These are phyloP conservation scores for Napeogenes inachia DNA, from an alignment of 2,888 invertebrate species.

Conservation along the genomic window DNA sequence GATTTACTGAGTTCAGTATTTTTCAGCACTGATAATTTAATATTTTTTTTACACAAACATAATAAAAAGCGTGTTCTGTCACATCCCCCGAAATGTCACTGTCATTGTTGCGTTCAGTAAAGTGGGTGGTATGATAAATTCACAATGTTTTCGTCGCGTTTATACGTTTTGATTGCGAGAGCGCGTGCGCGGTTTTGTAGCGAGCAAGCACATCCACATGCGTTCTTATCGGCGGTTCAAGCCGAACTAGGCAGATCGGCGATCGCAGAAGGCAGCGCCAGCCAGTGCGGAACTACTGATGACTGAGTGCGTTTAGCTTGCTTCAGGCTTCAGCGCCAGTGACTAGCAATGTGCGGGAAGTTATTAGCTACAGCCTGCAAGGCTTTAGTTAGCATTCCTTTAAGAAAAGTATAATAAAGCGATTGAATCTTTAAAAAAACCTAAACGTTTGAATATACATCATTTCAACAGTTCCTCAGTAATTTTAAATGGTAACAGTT, in stretches of 20 bases:
- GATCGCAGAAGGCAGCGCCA: conserved; percentile 12
- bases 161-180: conserved; percentile 45
- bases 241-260: conserved; percentile 47
- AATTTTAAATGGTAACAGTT: no score
- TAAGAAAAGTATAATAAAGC: background rate
- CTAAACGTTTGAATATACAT: no score
- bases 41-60: conserved; percentile 35
- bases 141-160: conserved; percentile 37
- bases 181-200: conserved; percentile 60
- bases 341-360: background rate
- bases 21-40: conserved; percentile 34
- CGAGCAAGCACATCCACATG: conserved; percentile 36
- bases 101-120: conserved; percentile 57
- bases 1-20: conserved; percentile 29
- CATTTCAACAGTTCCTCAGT: no score
- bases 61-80: conserved; percentile 52
- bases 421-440: no score
- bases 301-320: conserved; percentile 4
- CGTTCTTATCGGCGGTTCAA: conserved; percentile 45
- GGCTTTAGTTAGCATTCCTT: background rate
- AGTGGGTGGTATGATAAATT: conserved; percentile 55
- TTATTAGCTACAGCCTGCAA: background rate
- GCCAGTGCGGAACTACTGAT: conserved; percentile 10
- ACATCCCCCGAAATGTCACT: conserved; percentile 67
- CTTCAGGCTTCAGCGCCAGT: conserved; percentile 9